These are phyloP conservation scores for Ovis aries DNA, from an alignment of 2,113 vertebrate genomes.

Conservation along the genomic window ARS-UI_Ramb_v3.0 NC_056055.1:237101001-237101500, in stretches of 20 bases:
- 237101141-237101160: not conserved
- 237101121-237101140: not conserved
- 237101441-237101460: not conserved
- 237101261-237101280: not conserved
- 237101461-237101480: rapidly evolving
- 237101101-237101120: not conserved
- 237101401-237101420: not conserved
- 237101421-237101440: not conserved
- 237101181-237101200: not conserved
- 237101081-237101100: not conserved
- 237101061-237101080: not conserved
- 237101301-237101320: not conserved
- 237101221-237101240: not conserved
- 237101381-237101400: not conserved
- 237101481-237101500: not conserved
- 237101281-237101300: not conserved
- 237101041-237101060: not conserved
- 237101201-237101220: not conserved
- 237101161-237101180: not conserved
- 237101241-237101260: not conserved
- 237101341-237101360: rapidly evolving
- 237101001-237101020: not conserved
- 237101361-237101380: rapidly evolving
- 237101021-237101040: not conserved
- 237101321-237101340: not conserved